These are phyloP conservation scores for Apis laboriosa DNA, from an alignment of 1,140 invertebrate genomes.

Conservation along the genomic window DNA sequence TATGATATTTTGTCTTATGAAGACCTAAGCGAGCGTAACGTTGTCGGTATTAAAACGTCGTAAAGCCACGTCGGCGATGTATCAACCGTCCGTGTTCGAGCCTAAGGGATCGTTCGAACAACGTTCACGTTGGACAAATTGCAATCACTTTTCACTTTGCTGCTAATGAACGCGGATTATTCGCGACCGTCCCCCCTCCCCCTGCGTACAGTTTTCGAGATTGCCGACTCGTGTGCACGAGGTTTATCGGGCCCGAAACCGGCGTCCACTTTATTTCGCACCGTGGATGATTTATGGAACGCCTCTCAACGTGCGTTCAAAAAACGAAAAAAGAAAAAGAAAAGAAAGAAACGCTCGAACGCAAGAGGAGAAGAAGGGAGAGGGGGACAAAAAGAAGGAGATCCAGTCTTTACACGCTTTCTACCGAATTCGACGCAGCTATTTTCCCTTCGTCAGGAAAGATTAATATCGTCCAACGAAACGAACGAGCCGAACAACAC, in stretches of 20 bases:
- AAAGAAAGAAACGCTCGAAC: background rate
- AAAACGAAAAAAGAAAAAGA: background rate
- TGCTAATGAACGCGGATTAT: conserved; percentile 48
- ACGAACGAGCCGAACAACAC: background rate
- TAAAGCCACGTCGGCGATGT: conserved; percentile 52
- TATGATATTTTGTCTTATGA: conserved; percentile 55
- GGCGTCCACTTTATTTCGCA: conserved; percentile 27
- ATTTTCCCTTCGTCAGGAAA: conserved; percentile 25
- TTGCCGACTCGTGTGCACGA: background rate
- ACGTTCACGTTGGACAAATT: conserved; percentile 42
- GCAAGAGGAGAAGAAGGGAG: background rate
- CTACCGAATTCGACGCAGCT: conserved; percentile 27
- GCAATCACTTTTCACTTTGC: conserved; percentile 59
- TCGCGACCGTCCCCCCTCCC: background rate
- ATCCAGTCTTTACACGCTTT: conserved; percentile 7
- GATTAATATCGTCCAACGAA: conserved; percentile 27
- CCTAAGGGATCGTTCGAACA: conserved; percentile 42
- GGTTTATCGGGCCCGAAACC: conserved; percentile 26
- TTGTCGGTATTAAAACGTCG: conserved; percentile 61
- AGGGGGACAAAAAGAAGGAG: background rate
- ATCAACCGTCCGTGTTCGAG: conserved; percentile 43
- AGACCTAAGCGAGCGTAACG: conserved; percentile 58
- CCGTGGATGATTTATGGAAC: conserved; percentile 43
- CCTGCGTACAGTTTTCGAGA: background rate
- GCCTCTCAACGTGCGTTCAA: conserved; percentile 23